phyloP scores from a whole-genome alignment of 2,888 invertebrate genomes.

The Temnothorax rugatulus region DNA sequence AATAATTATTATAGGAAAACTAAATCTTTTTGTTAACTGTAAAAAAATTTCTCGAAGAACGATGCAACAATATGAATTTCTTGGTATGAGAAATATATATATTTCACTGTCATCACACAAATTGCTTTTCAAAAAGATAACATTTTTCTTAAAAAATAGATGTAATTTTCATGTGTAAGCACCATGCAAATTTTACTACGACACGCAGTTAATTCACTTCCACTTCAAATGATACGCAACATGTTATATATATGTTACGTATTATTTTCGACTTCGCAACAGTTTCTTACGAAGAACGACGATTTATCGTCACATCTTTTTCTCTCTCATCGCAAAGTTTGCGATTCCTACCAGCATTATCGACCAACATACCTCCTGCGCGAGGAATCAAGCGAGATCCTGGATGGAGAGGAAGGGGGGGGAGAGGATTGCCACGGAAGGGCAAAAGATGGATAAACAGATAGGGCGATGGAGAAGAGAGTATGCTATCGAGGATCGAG shows the following conservation, averaged over 20 bases:
- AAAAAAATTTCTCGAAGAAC: background rate
- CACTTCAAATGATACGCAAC: slow-evolving; percentile 1
- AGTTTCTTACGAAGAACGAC: slow-evolving; percentile 4
- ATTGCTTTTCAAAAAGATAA: background rate
- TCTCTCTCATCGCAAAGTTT: slow-evolving; percentile 24
- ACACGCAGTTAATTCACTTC: slow-evolving; percentile 10
- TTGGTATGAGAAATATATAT: background rate
- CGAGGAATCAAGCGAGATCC: slow-evolving; percentile 30
- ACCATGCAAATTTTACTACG: background rate
- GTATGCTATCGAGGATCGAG: slow-evolving; percentile 17
- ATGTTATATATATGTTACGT: background rate
- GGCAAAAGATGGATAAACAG: slow-evolving; percentile 37
- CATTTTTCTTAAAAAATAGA: background rate
- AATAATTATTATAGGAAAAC: background rate
- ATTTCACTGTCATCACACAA: background rate
- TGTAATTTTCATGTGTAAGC: background rate
- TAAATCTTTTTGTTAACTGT: background rate
- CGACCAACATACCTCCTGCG: background rate
- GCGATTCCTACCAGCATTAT: slow-evolving; percentile 19
- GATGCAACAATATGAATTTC: background rate
- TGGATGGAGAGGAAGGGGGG: background rate
- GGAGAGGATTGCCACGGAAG: background rate
- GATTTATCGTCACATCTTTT: slow-evolving; percentile 23
- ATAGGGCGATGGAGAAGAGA: background rate
- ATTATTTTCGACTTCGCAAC: slow-evolving; percentile 5